Conservation (phyloP, 2,113 vertebrate species). For the Eidolon helvum region DNA sequence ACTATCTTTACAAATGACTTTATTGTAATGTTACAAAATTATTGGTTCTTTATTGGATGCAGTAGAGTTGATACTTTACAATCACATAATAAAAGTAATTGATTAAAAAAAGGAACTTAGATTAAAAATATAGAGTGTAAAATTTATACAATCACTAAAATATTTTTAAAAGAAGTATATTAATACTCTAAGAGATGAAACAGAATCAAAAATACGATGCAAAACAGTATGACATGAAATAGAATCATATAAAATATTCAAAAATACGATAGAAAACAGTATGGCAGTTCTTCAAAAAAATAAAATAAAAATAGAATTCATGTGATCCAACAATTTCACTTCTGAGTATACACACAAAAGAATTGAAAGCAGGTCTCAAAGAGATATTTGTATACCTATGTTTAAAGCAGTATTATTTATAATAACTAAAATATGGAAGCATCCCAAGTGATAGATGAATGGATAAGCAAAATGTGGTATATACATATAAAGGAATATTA, state of each 20-base stretch:
- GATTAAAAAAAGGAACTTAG: neutral
- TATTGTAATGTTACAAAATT: constrained; percentile 26
- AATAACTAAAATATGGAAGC: neutral
- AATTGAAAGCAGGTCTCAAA: neutral
- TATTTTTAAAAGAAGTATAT: neutral
- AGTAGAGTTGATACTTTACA: neutral
- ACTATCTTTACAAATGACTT: neutral
- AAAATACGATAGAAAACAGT: neutral
- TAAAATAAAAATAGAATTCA: neutral
- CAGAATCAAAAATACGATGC: neutral
- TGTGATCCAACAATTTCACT: neutral
- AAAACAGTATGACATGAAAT: neutral
- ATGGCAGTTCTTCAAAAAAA: neutral
- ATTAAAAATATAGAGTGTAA: neutral
- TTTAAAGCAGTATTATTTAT: neutral
- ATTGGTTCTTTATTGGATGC: neutral
- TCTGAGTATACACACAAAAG: neutral
- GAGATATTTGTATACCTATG: neutral
- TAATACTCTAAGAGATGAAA: neutral
- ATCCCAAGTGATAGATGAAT: neutral
- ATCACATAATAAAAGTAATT: constrained; percentile 27
- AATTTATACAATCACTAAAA: neutral
- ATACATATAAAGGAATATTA: neutral
- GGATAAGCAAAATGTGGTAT: neutral
- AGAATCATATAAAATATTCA: neutral